phyloP scores from a whole-genome alignment of 1,140 invertebrate species.

The Plutomurus gul region DNA sequence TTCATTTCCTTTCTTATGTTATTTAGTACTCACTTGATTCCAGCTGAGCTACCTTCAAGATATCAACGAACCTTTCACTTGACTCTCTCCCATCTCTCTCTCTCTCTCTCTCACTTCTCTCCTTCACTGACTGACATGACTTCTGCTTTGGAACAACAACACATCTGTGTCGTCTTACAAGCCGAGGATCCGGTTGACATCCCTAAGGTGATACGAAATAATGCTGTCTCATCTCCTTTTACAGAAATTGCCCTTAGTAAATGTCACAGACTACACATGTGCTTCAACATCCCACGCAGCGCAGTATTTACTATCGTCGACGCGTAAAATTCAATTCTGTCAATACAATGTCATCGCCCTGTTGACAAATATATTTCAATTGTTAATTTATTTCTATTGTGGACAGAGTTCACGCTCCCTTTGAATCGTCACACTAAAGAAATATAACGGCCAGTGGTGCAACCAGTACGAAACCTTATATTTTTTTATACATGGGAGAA shows the following conservation, averaged over 20 bases:
- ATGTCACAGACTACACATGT: conserved; percentile 1
- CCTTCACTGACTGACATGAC: background rate
- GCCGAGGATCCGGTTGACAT: background rate
- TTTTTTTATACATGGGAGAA: too few relatives aligned
- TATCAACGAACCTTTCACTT: conserved; percentile 6
- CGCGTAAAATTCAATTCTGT: too few relatives aligned
- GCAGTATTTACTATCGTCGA: background rate
- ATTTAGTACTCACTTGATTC: conserved; percentile 21
- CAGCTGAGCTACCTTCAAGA: conserved; percentile 1
- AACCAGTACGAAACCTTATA: too few relatives aligned
- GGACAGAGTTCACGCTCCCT: too few relatives aligned
- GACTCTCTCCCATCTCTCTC: background rate
- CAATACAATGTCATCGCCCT: too few relatives aligned
- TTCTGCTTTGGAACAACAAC: conserved; percentile 23
- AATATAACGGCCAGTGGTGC: too few relatives aligned
- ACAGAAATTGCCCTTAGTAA: conserved; percentile 3
- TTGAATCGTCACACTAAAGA: too few relatives aligned
- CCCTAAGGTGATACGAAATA: background rate
- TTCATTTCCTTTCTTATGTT: conserved; percentile 18
- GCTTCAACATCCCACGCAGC: background rate
- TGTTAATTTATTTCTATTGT: too few relatives aligned
- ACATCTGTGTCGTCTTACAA: conserved; percentile 3
- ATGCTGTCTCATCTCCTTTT: conserved; percentile 24
- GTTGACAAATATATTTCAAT: too few relatives aligned
- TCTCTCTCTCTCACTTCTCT: too few relatives aligned